Conservation (phyloP, 2,888 invertebrate genomes). For the Schizaphis graminum region DNA sequence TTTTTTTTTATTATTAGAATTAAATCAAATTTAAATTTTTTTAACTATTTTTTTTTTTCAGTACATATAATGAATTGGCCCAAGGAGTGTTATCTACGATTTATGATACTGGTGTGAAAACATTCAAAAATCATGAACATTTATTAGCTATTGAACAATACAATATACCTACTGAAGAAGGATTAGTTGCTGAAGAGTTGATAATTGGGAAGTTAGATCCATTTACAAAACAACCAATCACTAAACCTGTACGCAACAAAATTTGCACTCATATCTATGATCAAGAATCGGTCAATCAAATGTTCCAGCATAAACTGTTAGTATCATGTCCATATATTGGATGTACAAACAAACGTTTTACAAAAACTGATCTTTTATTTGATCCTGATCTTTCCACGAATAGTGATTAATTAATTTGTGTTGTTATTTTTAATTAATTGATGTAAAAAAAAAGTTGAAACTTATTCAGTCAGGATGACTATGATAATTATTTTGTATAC, state of each 20-base stretch:
- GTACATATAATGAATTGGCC: not conserved
- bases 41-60: constrained; percentile 20
- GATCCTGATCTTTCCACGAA: not conserved
- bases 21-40: not conserved
- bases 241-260: constrained; percentile 48
- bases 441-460: not conserved
- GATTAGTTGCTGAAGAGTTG: not conserved
- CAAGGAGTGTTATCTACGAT: not conserved
- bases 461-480: not conserved
- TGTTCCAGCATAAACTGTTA: constrained; percentile 45
- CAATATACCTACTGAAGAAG: not conserved
- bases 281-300: constrained; percentile 44
- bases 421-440: not conserved
- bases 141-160: constrained; percentile 41
- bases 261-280: constrained; percentile 63
- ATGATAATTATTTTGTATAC: not conserved
- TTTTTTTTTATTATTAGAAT: not conserved
- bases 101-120: not conserved
- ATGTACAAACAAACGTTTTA: constrained; percentile 52
- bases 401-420: not conserved
- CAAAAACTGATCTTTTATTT: constrained; percentile 33
- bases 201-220: constrained; percentile 47
- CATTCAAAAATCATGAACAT: constrained; percentile 47
- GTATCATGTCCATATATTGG: constrained; percentile 57
- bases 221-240: constrained; percentile 48